Percentiles rank a stretch among this genome's conserved stretches.
These are phyloP conservation scores for Thamnophis elegans DNA, from an alignment of 2,797 vertebrate genomes.

Conservation along the genomic window DNA sequence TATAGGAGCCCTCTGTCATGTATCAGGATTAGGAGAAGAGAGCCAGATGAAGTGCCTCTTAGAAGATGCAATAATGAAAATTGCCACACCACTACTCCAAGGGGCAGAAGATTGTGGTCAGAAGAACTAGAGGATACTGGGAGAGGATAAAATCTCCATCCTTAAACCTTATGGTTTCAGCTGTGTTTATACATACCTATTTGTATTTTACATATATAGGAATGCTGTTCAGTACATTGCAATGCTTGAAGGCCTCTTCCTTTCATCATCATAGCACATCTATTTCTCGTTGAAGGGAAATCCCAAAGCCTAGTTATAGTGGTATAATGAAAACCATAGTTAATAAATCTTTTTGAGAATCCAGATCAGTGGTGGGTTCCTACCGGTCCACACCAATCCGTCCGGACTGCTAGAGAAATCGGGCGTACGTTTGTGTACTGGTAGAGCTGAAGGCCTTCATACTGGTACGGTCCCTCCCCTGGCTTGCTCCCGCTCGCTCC, in stretches of 20 bases:
- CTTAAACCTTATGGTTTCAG: neutral
- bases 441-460: too few relatives aligned
- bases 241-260: constrained; percentile 1
- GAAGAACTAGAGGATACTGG: neutral
- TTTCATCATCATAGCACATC: constrained; percentile 3
- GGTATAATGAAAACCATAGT: neutral
- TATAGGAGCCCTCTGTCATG: neutral
- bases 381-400: too few relatives aligned
- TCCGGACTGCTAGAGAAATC: too few relatives aligned
- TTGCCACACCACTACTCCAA: neutral
- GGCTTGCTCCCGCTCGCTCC: too few relatives aligned
- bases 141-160: neutral
- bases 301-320: constrained; percentile 17
- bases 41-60: neutral
- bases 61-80: neutral
- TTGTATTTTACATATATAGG: constrained; percentile 21
- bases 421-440: too few relatives aligned
- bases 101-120: neutral
- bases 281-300: neutral
- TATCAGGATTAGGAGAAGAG: neutral
- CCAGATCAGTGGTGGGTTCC: neutral
- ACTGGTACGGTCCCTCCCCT: too few relatives aligned
- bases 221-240: neutral
- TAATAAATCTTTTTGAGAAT: neutral
- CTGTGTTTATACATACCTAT: neutral